Conservation (phyloP, 2,797 vertebrate species). For the Luscinia megarhynchos region DNA sequence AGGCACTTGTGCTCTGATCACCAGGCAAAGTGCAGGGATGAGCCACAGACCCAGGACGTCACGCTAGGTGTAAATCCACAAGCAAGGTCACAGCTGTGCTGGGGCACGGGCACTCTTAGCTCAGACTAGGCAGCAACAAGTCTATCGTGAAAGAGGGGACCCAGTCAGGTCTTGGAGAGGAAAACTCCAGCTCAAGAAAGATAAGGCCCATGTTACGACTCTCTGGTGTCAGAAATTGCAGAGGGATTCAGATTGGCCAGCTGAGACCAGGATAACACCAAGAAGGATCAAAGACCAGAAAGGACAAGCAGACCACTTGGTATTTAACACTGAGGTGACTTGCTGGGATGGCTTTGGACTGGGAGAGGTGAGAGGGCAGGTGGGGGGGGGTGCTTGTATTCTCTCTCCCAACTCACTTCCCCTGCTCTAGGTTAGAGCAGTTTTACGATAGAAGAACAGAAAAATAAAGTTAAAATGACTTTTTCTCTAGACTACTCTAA, state of each 20-base stretch:
- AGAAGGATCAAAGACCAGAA: background rate
- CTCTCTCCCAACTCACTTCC: background rate
- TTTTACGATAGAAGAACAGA: conserved; percentile 50
- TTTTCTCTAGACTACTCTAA: conserved; percentile 27
- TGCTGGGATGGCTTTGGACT: background rate
- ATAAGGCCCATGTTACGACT: background rate
- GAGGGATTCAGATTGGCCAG: background rate
- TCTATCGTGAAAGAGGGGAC: background rate
- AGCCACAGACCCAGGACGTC: accelerated
- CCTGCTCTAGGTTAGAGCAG: background rate
- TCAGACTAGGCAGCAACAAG: background rate
- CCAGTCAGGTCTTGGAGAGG: background rate
- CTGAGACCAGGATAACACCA: background rate
- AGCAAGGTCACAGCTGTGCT: background rate
- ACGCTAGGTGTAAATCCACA: background rate
- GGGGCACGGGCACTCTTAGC: accelerated
- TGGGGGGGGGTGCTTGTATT: background rate
- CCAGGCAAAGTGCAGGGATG: background rate
- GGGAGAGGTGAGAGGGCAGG: conserved; percentile 41
- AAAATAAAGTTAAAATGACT: conserved; percentile 59
- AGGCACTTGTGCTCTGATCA: background rate
- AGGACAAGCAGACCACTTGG: background rate
- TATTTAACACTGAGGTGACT: background rate
- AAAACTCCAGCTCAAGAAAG: background rate
- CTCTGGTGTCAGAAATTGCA: background rate